Conservation (phyloP, 2,888 invertebrate species). For the Ornithoptera priamus region DNA sequence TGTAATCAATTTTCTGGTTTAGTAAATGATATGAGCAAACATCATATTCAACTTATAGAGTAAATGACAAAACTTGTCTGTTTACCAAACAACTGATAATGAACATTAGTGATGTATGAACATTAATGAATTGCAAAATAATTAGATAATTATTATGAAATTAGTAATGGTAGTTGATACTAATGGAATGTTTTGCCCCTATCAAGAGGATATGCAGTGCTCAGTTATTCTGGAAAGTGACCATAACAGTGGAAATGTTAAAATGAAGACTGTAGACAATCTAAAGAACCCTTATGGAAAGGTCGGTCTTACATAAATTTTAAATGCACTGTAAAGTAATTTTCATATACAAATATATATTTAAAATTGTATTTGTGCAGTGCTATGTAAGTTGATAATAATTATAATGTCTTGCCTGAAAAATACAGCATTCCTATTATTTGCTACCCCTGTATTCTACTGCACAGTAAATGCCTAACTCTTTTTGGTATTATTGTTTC, state of each 20-base stretch:
- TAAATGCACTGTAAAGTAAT: constrained; percentile 37
- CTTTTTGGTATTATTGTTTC: constrained; percentile 63
- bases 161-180: constrained; percentile 28
- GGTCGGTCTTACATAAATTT: constrained; percentile 60
- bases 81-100: constrained; percentile 27
- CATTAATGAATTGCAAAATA: constrained; percentile 18
- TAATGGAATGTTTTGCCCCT: constrained; percentile 56
- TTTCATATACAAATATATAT: constrained; percentile 56
- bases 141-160: constrained; percentile 19
- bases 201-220: constrained; percentile 77
- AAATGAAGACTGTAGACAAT: constrained; percentile 73
- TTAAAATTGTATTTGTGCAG: constrained; percentile 10
- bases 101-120: constrained; percentile 17
- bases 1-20: constrained; percentile 23
- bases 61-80: constrained; percentile 25
- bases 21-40: constrained; percentile 21
- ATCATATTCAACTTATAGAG: constrained; percentile 13
- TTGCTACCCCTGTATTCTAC: constrained; percentile 50
- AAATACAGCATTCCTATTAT: constrained; percentile 47
- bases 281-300: constrained; percentile 72
- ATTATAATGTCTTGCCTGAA: constrained; percentile 55
- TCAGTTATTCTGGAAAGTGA: constrained; percentile 69
- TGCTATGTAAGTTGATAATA: constrained; percentile 8
- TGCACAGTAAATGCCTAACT: constrained; percentile 53
- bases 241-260: constrained; percentile 65